Evolutionary conservation across 2,797 vertebrate species (phyloP).

Genomic region (Clarias fuscus): DNA sequence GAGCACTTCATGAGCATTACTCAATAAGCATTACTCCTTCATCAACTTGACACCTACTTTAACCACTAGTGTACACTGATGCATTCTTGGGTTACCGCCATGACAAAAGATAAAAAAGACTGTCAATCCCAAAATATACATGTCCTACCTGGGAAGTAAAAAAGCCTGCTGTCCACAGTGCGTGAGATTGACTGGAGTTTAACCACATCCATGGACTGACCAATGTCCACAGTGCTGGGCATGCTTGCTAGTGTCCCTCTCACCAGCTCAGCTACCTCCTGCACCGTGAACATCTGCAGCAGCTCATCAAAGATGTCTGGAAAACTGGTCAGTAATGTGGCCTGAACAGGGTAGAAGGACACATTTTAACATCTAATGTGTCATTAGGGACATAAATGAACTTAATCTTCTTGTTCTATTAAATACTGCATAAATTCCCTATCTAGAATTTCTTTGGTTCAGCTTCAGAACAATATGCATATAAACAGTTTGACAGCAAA

Average conservation of each 20-base stretch:
- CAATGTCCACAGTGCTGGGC: slow-evolving; percentile 96
- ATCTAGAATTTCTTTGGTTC: background rate
- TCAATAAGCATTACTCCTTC: background rate
- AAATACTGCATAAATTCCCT: background rate
- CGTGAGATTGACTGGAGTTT: slow-evolving; percentile 96
- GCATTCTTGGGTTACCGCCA: background rate
- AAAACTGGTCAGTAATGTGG: slow-evolving; percentile 94
- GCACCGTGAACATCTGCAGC: slow-evolving; percentile 98
- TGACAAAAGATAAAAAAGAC: background rate
- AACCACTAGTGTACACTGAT: background rate
- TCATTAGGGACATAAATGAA: background rate
- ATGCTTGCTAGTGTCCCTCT: slow-evolving; percentile 95
- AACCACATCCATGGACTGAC: slow-evolving; percentile 98
- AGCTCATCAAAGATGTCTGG: slow-evolving; percentile 98
- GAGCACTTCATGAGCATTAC: background rate
- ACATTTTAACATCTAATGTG: background rate
- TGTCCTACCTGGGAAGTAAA: slow-evolving; percentile 90
- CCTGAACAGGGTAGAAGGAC: slow-evolving; percentile 69
- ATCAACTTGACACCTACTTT: background rate
- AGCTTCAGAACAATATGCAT: background rate
- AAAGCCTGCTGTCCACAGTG: slow-evolving; percentile 95
- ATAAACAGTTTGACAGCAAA: too few species aligned
- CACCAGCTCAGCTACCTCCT: slow-evolving; percentile 96
- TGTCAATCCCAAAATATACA: background rate
- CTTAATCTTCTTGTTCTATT: background rate